A percentile compares a stretch with the other conserved stretches of the same genome.
Conservation (phyloP, 92 coral and sea anemone species). For the Epizoanthus scotinus region DNA sequence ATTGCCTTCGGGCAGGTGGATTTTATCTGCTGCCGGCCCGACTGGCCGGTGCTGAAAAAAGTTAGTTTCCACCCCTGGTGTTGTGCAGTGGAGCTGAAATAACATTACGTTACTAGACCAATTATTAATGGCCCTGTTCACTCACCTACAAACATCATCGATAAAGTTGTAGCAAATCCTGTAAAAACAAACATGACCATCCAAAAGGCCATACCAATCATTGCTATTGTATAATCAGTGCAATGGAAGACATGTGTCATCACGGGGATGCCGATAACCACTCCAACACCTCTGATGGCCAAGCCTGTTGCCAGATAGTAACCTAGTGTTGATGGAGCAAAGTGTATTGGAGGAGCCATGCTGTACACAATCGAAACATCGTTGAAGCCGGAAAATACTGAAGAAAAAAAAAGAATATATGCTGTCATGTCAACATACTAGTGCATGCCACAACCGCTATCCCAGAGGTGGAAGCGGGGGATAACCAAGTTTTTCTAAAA, state of each 20-base stretch:
- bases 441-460: no score
- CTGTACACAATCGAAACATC: slow-evolving; percentile 77
- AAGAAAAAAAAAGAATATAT: slow-evolving; percentile 4
- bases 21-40: no score
- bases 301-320: slow-evolving; percentile 71
- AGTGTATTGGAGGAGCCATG: slow-evolving; percentile 71
- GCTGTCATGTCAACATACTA: not conserved
- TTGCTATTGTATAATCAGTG: slow-evolving; percentile 75
- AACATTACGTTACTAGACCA: not conserved
- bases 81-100: no score
- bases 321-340: slow-evolving; percentile 76
- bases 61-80: no score
- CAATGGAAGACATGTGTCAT: slow-evolving; percentile 58
- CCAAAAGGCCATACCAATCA: slow-evolving; percentile 60
- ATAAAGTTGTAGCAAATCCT: slow-evolving; percentile 70
- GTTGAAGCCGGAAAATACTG: slow-evolving; percentile 88
- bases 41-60: no score
- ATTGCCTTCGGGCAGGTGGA: no score
- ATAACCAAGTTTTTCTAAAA: no score
- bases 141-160: slow-evolving; percentile 89
- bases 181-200: slow-evolving; percentile 59
- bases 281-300: slow-evolving; percentile 74
- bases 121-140: no score
- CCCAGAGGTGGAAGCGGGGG: no score
- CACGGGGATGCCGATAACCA: slow-evolving; percentile 77